A percentile compares a stretch with the other conserved stretches of the same genome.
Conservation (phyloP, 2,113 vertebrate species). For the Cephalopterus ornatus region DNA sequence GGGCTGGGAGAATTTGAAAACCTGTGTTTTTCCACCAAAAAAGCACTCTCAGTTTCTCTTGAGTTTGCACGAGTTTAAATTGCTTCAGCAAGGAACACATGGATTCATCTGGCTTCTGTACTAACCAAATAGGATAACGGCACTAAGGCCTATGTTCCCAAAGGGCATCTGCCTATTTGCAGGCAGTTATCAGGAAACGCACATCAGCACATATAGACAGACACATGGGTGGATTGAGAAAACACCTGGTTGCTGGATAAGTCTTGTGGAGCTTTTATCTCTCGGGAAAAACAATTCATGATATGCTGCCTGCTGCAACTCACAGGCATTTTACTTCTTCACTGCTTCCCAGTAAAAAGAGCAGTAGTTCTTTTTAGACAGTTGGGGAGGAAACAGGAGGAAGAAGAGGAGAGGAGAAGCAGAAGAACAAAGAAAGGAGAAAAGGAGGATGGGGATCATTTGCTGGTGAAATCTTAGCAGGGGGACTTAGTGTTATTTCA, state of each 20-base stretch:
- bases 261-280: background rate
- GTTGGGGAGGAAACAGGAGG: background rate
- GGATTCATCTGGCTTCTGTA: background rate
- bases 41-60: background rate
- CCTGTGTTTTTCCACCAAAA: background rate
- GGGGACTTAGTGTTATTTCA: background rate
- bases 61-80: background rate
- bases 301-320: background rate
- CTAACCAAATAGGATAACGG: background rate
- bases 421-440: background rate
- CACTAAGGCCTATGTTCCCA: background rate
- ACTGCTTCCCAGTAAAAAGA: background rate
- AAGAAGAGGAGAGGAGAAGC: background rate
- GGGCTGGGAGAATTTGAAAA: background rate
- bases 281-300: background rate
- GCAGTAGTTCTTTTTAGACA: background rate
- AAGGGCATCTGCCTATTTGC: background rate
- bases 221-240: background rate
- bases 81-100: background rate
- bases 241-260: background rate
- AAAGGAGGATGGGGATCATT: background rate
- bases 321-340: background rate
- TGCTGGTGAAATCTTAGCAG: background rate
- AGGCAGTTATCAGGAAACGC: background rate
- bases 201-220: background rate